phyloP scores from a whole-genome alignment of 2,888 invertebrate species.

The Timema cristinae region DNA sequence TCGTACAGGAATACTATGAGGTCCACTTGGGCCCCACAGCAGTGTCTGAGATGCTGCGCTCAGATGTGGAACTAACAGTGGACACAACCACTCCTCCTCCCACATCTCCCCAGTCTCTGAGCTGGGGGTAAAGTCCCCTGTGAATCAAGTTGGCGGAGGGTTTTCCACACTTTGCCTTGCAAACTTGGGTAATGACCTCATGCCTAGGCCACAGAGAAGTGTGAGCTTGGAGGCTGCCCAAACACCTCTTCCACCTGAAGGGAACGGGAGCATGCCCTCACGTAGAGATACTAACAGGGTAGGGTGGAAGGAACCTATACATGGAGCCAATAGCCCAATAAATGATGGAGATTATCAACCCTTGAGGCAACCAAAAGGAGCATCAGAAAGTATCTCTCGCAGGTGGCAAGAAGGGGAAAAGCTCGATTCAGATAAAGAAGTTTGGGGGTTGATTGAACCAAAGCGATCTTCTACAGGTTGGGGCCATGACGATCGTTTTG shows the following conservation, averaged over 20 bases:
- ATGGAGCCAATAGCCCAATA: neutral
- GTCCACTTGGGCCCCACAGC: conserved; percentile 3
- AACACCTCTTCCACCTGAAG: neutral
- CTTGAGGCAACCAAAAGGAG: no score
- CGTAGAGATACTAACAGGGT: neutral
- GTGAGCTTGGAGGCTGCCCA: neutral
- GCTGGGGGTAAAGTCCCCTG: no score
- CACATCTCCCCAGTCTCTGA: neutral
- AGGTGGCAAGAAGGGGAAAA: neutral
- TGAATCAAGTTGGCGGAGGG: no score
- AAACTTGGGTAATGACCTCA: no score
- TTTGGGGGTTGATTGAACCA: neutral
- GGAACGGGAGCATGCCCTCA: no score
- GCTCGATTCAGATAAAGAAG: neutral
- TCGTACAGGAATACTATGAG: neutral
- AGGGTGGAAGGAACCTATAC: neutral
- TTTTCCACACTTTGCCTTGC: no score
- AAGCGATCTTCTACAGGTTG: neutral
- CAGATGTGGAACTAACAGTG: neutral
- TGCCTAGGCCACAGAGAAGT: neutral
- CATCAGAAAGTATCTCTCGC: neutral
- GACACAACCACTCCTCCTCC: neutral
- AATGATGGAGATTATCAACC: neutral
- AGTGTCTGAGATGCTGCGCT: neutral
- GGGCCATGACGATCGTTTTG: conserved; percentile 1